Conservation (phyloP, 1,140 invertebrate genomes). For the Musca domestica region DNA sequence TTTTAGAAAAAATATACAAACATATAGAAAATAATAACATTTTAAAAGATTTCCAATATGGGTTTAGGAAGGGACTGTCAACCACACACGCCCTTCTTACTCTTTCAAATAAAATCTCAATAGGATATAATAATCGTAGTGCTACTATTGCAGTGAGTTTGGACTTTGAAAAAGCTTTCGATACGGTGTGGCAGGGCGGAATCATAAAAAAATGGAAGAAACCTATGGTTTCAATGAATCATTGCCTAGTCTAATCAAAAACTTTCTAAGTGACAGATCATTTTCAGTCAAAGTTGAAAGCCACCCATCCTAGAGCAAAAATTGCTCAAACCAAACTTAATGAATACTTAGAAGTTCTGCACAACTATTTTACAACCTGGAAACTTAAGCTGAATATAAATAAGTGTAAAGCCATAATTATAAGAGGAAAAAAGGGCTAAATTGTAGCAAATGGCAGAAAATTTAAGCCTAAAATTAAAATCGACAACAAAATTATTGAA, state of each 20-base stretch:
- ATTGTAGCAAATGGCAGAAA: not conserved
- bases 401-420: not conserved
- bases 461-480: no score
- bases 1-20: not conserved
- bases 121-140: not conserved
- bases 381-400: constrained; percentile 5
- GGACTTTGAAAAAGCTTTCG: constrained; percentile 16
- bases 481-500: no score
- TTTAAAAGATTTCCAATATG: constrained; percentile 3
- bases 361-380: not conserved
- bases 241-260: not conserved
- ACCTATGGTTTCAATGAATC: not conserved
- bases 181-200: not conserved
- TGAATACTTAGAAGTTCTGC: not conserved
- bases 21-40: not conserved
- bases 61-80: not conserved
- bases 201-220: not conserved
- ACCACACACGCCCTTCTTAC: not conserved
- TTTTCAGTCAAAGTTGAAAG: not conserved
- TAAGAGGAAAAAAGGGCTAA: not conserved
- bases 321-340: not conserved
- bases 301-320: not conserved
- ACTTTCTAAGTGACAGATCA: not conserved
- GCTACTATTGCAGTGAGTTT: not conserved
- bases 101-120: not conserved